Evolutionary conservation across 2,113 vertebrate genomes (phyloP), one percentile per base, ranked within the genome.

Genomic region (Sceloporus tristichus): DNA sequence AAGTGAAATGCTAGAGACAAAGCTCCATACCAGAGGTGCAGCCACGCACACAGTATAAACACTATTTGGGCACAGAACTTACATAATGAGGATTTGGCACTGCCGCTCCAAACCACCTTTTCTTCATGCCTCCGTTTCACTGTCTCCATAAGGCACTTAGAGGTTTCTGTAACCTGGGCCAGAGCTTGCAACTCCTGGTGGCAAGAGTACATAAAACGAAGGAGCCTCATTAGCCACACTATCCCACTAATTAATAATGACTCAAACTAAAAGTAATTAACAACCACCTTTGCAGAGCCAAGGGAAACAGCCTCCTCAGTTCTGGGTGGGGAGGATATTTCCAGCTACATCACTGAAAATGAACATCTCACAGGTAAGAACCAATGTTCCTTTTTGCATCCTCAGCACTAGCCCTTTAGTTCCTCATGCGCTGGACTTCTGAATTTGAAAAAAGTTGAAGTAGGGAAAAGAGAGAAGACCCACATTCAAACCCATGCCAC

Each of bases 151-250:
- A 96, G 9, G 0, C 77, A 87, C 1, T n/a, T 77, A 1, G 96
- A 96, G 3, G 96, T 95, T 79, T 95, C 95, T 18, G 91, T 95
- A n/a, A 97, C 89, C 91, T 97, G 96, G 25, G 93, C 92, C 4
- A 97, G 53, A 65, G 95, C 94, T n/a, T 97, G 94, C 65, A 98
- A 68, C 85, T 98, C 97, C 97, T 98, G 85, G 74, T 1, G 66
- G 66, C 34, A 1, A 40, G 71, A 86, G 82, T 29, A 34, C 53
- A 56, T 6, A 82, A 74, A 68, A 54, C 5, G 23, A 82, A 8
- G 29, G 19, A 65, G 4, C 3, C 6, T 19, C 16, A 62, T 65
- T 34, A 75, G 38, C 7, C 29, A 38, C 38, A 66, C 19, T 13
- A 27, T 42, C 34, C 25, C 56, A 62, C 6, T 42, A 70, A 65